Conservation (phyloP, 2,113 vertebrate species). For the Tyto alba region DNA sequence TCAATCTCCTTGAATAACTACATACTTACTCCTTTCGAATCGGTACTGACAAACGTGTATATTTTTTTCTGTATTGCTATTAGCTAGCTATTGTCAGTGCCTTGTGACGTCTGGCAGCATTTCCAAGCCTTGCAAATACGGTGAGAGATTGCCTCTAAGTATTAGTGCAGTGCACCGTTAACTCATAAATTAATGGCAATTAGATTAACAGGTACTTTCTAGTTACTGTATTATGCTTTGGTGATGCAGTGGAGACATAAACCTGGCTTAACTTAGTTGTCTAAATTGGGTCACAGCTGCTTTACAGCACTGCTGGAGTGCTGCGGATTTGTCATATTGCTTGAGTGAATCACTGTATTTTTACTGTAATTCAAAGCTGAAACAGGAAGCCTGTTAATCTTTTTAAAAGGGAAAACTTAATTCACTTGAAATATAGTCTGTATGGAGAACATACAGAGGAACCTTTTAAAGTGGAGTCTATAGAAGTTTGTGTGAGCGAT, state of each 20-base stretch:
- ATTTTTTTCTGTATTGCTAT: neutral
- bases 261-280: neutral
- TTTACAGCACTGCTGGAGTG: neutral
- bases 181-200: neutral
- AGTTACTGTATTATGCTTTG: neutral
- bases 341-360: neutral
- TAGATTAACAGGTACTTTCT: neutral
- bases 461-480: neutral
- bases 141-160: neutral
- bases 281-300: neutral
- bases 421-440: neutral
- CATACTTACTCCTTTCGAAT: neutral
- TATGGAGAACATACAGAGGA: neutral
- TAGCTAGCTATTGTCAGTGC: neutral
- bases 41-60: neutral
- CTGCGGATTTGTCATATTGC: neutral
- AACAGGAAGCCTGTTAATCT: neutral
- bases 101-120: neutral
- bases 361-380: neutral
- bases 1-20: neutral
- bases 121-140: neutral
- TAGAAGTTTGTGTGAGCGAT: neutral
- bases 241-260: neutral
- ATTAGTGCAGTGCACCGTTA: neutral
- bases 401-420: neutral